Evolutionary conservation across 2,113 vertebrate genomes (phyloP), one percentile per base, ranked within the genome.

Genomic region (Taurulus bubalis): DNA sequence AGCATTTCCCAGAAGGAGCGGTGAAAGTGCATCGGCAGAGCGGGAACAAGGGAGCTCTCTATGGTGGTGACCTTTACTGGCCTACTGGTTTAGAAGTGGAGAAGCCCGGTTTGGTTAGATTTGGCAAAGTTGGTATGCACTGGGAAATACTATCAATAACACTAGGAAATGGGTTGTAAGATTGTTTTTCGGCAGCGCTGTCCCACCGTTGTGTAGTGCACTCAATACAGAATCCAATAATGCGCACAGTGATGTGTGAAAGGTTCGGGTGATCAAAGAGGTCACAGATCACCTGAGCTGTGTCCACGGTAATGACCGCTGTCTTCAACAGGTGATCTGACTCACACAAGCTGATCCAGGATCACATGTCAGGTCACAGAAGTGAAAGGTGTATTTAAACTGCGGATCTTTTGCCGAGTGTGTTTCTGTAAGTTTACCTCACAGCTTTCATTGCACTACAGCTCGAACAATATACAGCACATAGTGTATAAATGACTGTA

Each of bases 11-110:
- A 53, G 10, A 51, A 34, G 16, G 47, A 45, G 28, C 26, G 28
- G 16, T 68, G 56, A 62, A 83, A 86, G 77, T 34, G 62, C 16
- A 75, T 53, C 26, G 4, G 36, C 87, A 55, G 71, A 75, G 62
- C 1, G 15, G 60, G 76, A 83, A 91, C 85, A 90, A 88, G 60
- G n/a, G 47, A 12, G 42, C 82, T 51, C 71, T 82, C 38, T 85
- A 14, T 79, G 56, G 30, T 7, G n/a, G 24, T 51, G 84, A 90
- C 75, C 75, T 87, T 89, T 84, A 72, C 74, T 24, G 64, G 51
- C 32, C 24, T 63, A 6, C 30, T 85, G 64, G 65, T 79, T 56
- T 18, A 73, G 68, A 75, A 82, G 28, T 28, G 66, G 70, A 6
- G 68, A 80, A 28, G 71, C 62, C 42, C 68, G 51, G 14, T 58